Conservation (phyloP, 2,113 vertebrate species). For the Tragulus kanchil region DNA sequence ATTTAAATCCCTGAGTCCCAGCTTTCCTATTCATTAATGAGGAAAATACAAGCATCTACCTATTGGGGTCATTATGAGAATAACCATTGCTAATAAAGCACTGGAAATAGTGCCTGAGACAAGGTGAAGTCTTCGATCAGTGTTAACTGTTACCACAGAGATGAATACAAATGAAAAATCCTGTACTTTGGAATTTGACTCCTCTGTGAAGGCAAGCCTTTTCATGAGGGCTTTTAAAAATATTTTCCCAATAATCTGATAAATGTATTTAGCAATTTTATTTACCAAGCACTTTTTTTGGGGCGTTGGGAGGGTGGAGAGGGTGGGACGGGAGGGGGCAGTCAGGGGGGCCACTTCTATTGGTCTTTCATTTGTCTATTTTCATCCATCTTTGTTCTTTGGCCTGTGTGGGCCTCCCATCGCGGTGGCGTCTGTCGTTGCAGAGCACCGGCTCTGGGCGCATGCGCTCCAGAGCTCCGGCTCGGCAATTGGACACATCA, state of each 20-base stretch:
- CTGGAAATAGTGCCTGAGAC: neutral
- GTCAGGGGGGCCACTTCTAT: too few relatives aligned
- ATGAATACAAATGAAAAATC: neutral
- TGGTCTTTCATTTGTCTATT: too few relatives aligned
- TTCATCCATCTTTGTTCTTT: too few relatives aligned
- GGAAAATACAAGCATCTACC: neutral
- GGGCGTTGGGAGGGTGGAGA: too few relatives aligned
- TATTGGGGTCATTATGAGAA: neutral
- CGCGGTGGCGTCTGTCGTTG: too few relatives aligned
- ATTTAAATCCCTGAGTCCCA: neutral
- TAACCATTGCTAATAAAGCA: slow-evolving; percentile 10
- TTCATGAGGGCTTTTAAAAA: neutral
- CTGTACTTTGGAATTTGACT: neutral
- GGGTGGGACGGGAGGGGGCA: too few relatives aligned
- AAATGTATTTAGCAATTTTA: neutral
- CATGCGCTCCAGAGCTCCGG: too few relatives aligned
- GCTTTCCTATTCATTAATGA: neutral
- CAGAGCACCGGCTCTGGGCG: too few relatives aligned
- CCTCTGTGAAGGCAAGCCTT: neutral
- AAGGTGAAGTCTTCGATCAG: neutral
- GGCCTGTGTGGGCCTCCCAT: too few relatives aligned
- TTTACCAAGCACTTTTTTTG: neutral
- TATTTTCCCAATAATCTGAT: neutral
- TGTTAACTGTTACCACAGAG: neutral
- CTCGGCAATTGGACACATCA: too few relatives aligned